phyloP scores from a whole-genome alignment of 2,888 invertebrate genomes.

The Myopa testacea region DNA sequence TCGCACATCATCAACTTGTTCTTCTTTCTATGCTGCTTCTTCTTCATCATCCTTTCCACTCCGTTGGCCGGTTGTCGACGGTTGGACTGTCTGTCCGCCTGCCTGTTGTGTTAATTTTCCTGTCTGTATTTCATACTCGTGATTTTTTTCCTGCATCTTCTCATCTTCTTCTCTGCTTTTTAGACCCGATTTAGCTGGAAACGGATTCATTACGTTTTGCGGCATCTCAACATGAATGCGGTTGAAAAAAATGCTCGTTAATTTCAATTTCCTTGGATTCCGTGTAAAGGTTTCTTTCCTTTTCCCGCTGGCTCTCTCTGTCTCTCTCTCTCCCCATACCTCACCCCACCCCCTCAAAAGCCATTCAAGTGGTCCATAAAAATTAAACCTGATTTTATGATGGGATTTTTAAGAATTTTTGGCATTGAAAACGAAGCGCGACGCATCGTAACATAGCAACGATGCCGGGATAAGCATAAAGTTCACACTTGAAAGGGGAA shows the following conservation, averaged over 20 bases:
- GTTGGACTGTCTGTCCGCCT: background rate
- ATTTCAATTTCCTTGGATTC: conserved; percentile 24
- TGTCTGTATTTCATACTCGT: background rate
- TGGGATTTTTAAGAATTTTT: conserved; percentile 8
- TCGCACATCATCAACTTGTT: too few relatives aligned
- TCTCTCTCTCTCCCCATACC: background rate
- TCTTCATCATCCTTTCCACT: too few relatives aligned
- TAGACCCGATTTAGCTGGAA: background rate
- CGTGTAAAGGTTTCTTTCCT: background rate
- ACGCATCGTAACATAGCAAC: background rate
- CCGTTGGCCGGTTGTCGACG: background rate
- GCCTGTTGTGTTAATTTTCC: background rate
- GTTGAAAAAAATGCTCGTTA: conserved; percentile 12
- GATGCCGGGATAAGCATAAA: background rate
- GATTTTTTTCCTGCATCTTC: too few relatives aligned
- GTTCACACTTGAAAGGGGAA: conserved; percentile 15
- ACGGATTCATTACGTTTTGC: conserved; percentile 11
- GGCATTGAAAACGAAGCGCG: conserved; percentile 13
- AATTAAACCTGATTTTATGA: conserved; percentile 18
- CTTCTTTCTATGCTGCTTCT: too few relatives aligned
- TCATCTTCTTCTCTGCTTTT: too few relatives aligned
- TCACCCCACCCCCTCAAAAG: background rate
- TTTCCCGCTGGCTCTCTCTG: background rate
- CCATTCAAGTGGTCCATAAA: conserved; percentile 2
- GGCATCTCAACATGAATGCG: conserved; percentile 13